Evolutionary conservation across 2,113 vertebrate genomes (phyloP).

Genomic region (Festucalex cinctus): DNA sequence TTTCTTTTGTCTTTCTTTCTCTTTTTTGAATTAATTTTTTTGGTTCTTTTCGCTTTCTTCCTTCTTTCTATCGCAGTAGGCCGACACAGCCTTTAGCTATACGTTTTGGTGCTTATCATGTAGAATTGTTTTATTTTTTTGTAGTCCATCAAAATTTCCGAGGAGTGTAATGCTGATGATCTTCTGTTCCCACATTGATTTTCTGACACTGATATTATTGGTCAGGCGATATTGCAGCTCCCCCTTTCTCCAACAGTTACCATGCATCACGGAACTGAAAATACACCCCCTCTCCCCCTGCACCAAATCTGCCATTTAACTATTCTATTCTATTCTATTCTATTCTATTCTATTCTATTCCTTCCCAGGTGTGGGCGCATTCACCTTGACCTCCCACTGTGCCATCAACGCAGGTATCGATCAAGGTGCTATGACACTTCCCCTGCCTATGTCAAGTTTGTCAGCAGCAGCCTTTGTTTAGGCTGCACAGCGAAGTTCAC

Average conservation of each 20-base stretch:
- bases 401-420: slow-evolving; percentile 58
- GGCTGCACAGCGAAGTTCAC: background rate
- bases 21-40: no score
- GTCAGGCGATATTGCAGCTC: background rate
- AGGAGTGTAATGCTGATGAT: background rate
- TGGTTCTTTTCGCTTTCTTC: no score
- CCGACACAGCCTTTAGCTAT: no score
- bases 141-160: background rate
- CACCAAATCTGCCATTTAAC: background rate
- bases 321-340: background rate
- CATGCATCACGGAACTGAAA: background rate
- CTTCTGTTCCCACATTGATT: background rate
- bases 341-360: slow-evolving; percentile 7
- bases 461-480: slow-evolving; percentile 40
- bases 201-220: background rate
- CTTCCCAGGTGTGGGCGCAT: slow-evolving; percentile 10
- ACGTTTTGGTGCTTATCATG: no score
- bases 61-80: no score
- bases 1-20: no score
- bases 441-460: slow-evolving; percentile 57
- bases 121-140: background rate
- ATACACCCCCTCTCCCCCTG: background rate
- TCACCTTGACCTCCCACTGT: slow-evolving; percentile 63
- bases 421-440: slow-evolving; percentile 61
- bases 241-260: no score